These are phyloP conservation scores for Xerus inauris DNA, from an alignment of 2,113 vertebrate genomes.

Conservation along the genomic window DNA sequence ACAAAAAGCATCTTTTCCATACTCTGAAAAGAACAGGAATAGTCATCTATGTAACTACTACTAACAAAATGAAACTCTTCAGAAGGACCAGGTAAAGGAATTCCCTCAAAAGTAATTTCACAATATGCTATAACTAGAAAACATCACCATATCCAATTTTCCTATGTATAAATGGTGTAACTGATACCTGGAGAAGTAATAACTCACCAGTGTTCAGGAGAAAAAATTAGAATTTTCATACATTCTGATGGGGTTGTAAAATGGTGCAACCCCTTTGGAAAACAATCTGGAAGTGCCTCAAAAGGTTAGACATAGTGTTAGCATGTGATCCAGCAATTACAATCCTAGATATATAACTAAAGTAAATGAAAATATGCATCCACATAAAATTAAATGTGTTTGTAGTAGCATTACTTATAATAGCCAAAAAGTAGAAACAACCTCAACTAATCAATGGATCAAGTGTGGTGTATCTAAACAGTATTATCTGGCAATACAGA, in stretches of 20 bases:
- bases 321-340: background rate
- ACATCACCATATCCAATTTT: background rate
- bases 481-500: background rate
- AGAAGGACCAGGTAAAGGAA: background rate
- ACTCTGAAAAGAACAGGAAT: background rate
- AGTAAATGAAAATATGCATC: constrained; percentile 1
- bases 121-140: background rate
- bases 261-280: background rate
- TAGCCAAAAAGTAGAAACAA: background rate
- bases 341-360: background rate
- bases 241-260: background rate
- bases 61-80: background rate
- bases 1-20: background rate
- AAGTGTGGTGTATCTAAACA: background rate
- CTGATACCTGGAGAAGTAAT: background rate
- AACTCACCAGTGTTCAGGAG: background rate
- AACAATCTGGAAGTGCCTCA: background rate
- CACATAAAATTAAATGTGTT: constrained; percentile 10
- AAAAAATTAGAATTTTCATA: background rate
- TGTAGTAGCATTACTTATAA: background rate
- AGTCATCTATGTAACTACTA: background rate
- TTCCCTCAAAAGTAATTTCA: background rate
- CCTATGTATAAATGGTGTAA: background rate
- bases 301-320: background rate
- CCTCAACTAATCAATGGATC: background rate